Evolutionary conservation across 2,797 vertebrate species (phyloP), one percentile per base, ranked within the genome.

Genomic region (Cossypha caffra): DNA sequence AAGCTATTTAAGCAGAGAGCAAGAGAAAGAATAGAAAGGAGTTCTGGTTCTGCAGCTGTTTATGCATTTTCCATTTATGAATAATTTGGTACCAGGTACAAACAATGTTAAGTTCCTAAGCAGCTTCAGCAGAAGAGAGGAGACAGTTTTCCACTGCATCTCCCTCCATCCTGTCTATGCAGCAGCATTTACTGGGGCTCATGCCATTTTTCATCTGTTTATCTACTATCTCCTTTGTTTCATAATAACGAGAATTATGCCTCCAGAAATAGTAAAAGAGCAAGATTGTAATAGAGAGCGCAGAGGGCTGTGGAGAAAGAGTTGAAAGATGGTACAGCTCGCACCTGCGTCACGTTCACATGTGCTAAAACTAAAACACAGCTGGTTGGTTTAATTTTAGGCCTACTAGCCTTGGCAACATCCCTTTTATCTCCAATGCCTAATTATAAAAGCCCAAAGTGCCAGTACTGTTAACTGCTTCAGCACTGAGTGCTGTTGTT

Each of bases 381-480:
- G 96, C 96, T 97, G 96, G 86, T 62, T 7, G 54, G 75, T 94
- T 96, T 96, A 95, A 97, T 96, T 96, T 96, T 96, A 97, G 95
- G 84, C 83, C 91, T 93, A 79, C 95, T 57, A 95, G 93, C 84
- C 57, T 95, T 94, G 95, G 88, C 95, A 96, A 74, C 68, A 96
- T 88, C 87, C 91, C 58, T 94, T 95, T 95, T 87, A 83, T 95
- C 92, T 92, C 86, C 90, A 83, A 1, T 76, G 88, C 67, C 86
- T 97, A 93, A 96, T 97, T 93, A 97, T 89, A 92, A 96, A 94
- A 77, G n/a, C 72, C 81, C 77, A 19, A 91, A 96, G 78, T 80
- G 93, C 88, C 86, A 95, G 55, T 37, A 58, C 35, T 40, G 52
- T 95, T 96, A 97, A 97, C 84, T 86, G 68, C 72, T 94, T 95